Percentiles rank a stretch among this genome's conserved stretches.
Evolutionary conservation across 2,113 vertebrate species (phyloP).

Genomic region (Oophaga pumilio): DNA sequence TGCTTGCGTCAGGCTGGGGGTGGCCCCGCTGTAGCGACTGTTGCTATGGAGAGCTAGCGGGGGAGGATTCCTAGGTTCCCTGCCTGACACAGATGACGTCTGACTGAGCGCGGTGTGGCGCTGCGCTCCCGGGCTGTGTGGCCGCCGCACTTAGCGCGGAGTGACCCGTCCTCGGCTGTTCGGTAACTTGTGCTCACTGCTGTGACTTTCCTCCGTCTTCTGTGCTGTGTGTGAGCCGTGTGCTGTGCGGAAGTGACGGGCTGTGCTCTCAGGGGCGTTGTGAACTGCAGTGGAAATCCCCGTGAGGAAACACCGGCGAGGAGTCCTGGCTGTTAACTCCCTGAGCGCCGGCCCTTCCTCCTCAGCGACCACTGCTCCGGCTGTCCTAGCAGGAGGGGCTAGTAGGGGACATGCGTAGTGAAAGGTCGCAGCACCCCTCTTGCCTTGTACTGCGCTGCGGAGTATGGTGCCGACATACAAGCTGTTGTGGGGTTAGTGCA

Average conservation of each 20-base stretch:
- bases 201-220: not conserved
- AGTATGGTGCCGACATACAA: too few relatives aligned
- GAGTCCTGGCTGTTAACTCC: slow-evolving; percentile 4
- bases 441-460: too few relatives aligned
- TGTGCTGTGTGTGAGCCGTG: not conserved
- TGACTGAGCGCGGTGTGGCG: slow-evolving; percentile 64
- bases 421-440: too few relatives aligned
- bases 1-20: slow-evolving; percentile 79
- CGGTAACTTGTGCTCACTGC: slow-evolving; percentile 59
- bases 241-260: not conserved
- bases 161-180: slow-evolving; percentile 64
- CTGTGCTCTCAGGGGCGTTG: not conserved
- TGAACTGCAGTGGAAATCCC: slow-evolving; percentile 36
- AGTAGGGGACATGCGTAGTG: too few relatives aligned
- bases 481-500: too few relatives aligned
- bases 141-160: slow-evolving; percentile 62
- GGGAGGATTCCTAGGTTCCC: slow-evolving; percentile 73
- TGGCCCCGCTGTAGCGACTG: slow-evolving; percentile 77
- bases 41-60: slow-evolving; percentile 87
- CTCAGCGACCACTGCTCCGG: too few relatives aligned
- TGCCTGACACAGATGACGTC: slow-evolving; percentile 65
- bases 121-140: slow-evolving; percentile 68
- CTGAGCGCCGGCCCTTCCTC: not conserved
- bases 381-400: too few relatives aligned
- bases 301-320: slow-evolving; percentile 30